phyloP scores from a whole-genome alignment of 2,888 invertebrate genomes.

The Chloroclystis v-ata region DNA sequence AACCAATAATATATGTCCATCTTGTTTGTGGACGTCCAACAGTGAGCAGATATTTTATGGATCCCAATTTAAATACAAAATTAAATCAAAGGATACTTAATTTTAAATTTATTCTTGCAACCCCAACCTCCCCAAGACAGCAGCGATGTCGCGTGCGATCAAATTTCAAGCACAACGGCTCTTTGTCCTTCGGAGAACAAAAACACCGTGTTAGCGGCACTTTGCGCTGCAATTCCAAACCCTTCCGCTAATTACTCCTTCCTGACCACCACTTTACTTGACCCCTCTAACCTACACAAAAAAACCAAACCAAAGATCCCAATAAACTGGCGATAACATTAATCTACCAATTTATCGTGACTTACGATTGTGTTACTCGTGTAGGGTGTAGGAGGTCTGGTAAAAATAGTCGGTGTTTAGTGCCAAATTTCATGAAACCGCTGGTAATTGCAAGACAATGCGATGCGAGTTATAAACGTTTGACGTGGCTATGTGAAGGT shows the following conservation, averaged over 20 bases:
- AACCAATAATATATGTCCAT: too few species aligned
- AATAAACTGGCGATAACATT: conserved; percentile 9
- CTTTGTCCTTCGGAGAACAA: conserved; percentile 46
- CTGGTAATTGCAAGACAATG: conserved; percentile 71
- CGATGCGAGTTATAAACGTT: conserved; percentile 60
- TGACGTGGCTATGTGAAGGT: conserved; percentile 55
- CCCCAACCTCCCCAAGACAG: conserved; percentile 36
- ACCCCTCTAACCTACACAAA: conserved; percentile 23
- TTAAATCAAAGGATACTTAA: too few species aligned
- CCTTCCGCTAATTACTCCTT: conserved; percentile 57
- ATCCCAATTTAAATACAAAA: too few species aligned
- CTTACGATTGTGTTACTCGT: not conserved
- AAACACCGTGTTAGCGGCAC: conserved; percentile 67
- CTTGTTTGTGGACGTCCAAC: too few species aligned
- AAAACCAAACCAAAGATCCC: not conserved
- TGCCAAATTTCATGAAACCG: conserved; percentile 70
- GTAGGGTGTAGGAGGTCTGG: conserved; percentile 4
- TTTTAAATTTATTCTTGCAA: too few species aligned
- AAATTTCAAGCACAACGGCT: conserved; percentile 55
- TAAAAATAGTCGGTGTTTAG: conserved; percentile 30
- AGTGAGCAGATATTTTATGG: too few species aligned
- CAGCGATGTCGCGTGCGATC: conserved; percentile 69
- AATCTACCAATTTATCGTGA: conserved; percentile 32
- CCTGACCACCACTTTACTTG: conserved; percentile 34
- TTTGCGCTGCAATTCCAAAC: conserved; percentile 63